These are phyloP conservation scores for Anoplophora glabripennis DNA, from an alignment of 1,140 invertebrate species.

Conservation along the genomic window DNA sequence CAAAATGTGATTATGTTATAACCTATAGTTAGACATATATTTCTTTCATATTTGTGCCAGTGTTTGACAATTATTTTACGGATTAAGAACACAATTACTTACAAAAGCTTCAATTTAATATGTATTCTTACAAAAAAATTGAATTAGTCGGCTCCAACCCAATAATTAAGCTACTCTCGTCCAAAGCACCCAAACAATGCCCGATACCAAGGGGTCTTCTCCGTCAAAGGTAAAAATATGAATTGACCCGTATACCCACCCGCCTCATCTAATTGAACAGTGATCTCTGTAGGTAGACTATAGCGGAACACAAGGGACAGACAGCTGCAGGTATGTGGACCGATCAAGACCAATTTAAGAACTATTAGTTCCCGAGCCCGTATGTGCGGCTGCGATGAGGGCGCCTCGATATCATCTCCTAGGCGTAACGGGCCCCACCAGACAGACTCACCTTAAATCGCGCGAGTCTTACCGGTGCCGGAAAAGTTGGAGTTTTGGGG, in stretches of 20 bases:
- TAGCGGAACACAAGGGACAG: slow-evolving; percentile 23
- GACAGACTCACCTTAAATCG: background rate
- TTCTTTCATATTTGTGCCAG: too few relatives aligned
- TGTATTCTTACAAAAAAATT: too few relatives aligned
- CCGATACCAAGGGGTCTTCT: too few relatives aligned
- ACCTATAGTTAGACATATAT: too few relatives aligned
- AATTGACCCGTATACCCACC: slow-evolving; percentile 14
- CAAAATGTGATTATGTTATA: too few relatives aligned
- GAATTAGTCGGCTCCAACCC: too few relatives aligned
- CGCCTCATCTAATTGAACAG: slow-evolving; percentile 15
- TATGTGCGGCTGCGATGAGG: slow-evolving; percentile 36
- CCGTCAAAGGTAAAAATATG: slow-evolving; percentile 13
- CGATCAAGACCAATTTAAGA: slow-evolving; percentile 46
- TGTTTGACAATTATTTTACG: too few relatives aligned
- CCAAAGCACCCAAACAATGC: too few relatives aligned
- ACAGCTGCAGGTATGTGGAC: slow-evolving; percentile 46
- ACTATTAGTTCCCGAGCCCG: slow-evolving; percentile 42
- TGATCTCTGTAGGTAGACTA: slow-evolving; percentile 29
- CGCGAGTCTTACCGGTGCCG: slow-evolving; percentile 1
- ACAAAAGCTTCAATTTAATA: too few relatives aligned
- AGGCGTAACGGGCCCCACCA: background rate
- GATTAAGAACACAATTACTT: too few relatives aligned
- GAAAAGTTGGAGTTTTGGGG: slow-evolving; percentile 17
- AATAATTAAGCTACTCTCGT: too few relatives aligned
- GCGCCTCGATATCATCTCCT: slow-evolving; percentile 39